Conservation (phyloP, 2,797 vertebrate species). For the Hirundo rustica region DNA sequence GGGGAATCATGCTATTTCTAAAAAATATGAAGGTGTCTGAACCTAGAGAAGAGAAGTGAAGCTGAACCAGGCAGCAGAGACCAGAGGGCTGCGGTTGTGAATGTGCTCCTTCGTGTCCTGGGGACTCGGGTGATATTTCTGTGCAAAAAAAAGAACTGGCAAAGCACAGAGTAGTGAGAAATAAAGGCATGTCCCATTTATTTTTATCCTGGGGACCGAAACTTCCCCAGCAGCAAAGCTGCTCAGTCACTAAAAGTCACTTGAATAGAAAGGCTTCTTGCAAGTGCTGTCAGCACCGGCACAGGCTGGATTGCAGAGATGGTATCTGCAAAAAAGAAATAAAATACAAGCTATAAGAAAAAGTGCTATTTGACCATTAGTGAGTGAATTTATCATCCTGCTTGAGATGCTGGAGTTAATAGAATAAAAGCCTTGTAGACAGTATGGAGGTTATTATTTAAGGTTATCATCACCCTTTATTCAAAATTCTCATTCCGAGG, state of each 20-base stretch:
- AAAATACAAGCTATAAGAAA: conserved; percentile 1
- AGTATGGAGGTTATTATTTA: conserved; percentile 19
- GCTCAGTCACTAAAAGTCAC: not conserved
- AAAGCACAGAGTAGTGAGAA: not conserved
- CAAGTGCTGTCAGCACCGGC: not conserved
- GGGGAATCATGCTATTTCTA: not conserved
- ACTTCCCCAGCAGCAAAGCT: conserved; percentile 6
- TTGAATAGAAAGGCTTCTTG: not conserved
- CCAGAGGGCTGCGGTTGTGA: not conserved
- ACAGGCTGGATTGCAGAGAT: not conserved
- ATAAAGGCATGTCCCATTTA: not conserved
- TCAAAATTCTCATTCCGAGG: conserved; percentile 46
- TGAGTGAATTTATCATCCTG: conserved; percentile 39
- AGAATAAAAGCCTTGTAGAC: conserved; percentile 36
- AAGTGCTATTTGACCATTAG: conserved; percentile 14
- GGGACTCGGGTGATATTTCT: not conserved
- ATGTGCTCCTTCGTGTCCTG: not conserved
- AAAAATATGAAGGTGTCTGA: not conserved
- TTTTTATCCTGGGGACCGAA: not conserved
- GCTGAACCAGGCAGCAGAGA: not conserved
- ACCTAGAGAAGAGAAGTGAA: not conserved
- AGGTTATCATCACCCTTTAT: conserved; percentile 50
- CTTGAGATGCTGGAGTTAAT: conserved; percentile 5
- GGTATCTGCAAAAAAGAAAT: not conserved
- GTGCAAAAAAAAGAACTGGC: not conserved